Evolutionary conservation across 2,888 invertebrate species (phyloP), one percentile per base, ranked within the genome.

Genomic region (Drosophila seclusa): DNA sequence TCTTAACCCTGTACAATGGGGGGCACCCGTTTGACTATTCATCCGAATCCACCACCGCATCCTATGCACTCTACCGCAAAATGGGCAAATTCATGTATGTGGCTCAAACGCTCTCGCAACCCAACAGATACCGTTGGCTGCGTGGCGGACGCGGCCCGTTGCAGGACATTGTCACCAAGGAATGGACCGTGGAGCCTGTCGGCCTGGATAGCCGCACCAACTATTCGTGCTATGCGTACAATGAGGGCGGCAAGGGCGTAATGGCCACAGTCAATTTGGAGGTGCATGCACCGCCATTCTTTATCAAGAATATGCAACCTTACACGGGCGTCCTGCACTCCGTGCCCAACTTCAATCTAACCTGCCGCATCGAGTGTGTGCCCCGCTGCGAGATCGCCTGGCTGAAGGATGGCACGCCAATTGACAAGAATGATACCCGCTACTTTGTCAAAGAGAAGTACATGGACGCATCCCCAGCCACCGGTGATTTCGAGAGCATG

Each of bases 291-390:
- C 97, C 97, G 16, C 98, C 98, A 6, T 95, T 96, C 73, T 98
- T 98, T 93, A 97, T 98, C 83, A 96, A 96, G 86, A 96, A 96
- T 27, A 95, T 98, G 90, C 95, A 95, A 48, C 96, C 96, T 2
- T 97, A 97, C 93, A 96, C 96, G 68, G 98, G 98, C 2, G 95
- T 96, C 50, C 93, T 96, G 18, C 97, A 96, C 93, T 96, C 96
- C 79, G 95, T 97, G 38, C 93, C 94, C 93, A 94, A 96, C 93
- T 96, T 96, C 64, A 95, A 97, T 64, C 94, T 98, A 21, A 96
- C 96, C 2, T 98, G 98, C 92, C 96, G 97, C 75, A 97, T 98
- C 62, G 98, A 98, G 91, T 98, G 98, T 91, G 96, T 96, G 13
- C 98, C 98, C 0, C 94, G 96, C 40, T 98, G 98, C 93, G 95